Percentiles rank a stretch among this genome's conserved stretches.
Conservation (phyloP, 2,888 invertebrate genomes). For the Pseudococcus longispinus region DNA sequence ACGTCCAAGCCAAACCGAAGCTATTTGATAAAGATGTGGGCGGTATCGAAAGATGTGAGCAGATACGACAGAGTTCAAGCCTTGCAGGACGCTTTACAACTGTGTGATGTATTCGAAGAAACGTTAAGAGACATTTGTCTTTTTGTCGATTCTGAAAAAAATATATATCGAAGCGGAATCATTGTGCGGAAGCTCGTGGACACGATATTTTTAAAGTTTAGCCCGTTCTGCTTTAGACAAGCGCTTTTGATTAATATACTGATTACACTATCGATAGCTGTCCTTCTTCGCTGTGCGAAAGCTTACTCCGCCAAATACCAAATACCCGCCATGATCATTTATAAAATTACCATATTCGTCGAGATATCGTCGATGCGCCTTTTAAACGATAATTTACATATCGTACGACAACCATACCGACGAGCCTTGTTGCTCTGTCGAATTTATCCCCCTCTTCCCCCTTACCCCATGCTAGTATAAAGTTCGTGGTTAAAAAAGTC, state of each 20-base stretch:
- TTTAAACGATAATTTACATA: neutral
- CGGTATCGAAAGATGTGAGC: conserved; percentile 24
- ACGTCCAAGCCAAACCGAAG: conserved; percentile 20
- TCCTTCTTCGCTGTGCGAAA: neutral
- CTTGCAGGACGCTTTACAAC: conserved; percentile 12
- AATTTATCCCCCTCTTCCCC: neutral
- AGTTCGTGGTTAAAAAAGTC: neutral
- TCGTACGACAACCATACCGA: neutral
- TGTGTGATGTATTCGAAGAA: conserved; percentile 40
- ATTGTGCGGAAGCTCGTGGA: neutral
- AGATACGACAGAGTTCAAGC: conserved; percentile 19
- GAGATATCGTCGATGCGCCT: neutral
- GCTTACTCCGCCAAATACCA: neutral
- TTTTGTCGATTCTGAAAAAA: conserved; percentile 16
- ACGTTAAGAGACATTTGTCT: conserved; percentile 45
- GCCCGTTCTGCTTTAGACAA: conserved; percentile 30
- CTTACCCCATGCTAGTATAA: too few relatives aligned
- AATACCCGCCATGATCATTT: conserved; percentile 5
- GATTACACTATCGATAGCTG: conserved; percentile 40
- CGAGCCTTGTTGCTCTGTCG: neutral
- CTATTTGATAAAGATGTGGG: conserved; percentile 28
- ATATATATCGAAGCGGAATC: conserved; percentile 1
- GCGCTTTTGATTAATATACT: conserved; percentile 48
- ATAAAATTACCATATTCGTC: conserved; percentile 41
- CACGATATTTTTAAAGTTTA: conserved; percentile 12